These are phyloP conservation scores for Nephrotoma guestfalica DNA, from an alignment of 2,888 invertebrate species.

Conservation along the genomic window DNA sequence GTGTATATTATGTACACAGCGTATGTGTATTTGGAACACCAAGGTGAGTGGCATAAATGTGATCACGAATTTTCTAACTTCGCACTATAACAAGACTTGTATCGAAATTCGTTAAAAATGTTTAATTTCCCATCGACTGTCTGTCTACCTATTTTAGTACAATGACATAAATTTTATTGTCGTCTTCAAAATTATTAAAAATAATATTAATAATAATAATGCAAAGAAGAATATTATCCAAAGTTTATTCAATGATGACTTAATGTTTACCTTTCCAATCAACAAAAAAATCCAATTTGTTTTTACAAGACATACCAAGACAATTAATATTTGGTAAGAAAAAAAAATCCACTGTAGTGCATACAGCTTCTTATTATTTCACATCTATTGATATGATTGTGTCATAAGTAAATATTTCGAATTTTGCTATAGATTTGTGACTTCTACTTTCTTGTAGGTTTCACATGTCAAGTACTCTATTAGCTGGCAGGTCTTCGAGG, in stretches of 20 bases:
- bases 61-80: not conserved
- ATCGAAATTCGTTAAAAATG: not conserved
- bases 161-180: not conserved
- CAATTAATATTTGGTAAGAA: not conserved
- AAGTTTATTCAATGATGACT: not conserved
- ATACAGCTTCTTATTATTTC: not conserved
- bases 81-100: not conserved
- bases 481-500: not conserved
- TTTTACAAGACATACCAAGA: not conserved
- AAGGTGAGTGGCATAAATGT: not conserved
- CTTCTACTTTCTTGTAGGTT: not conserved
- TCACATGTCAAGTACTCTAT: not conserved
- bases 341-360: not conserved
- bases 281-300: not conserved
- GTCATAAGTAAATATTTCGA: not conserved
- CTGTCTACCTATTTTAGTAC: not conserved
- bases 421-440: not conserved
- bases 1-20: not conserved
- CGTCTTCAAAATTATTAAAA: not conserved
- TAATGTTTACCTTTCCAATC: not conserved
- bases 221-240: not conserved
- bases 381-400: not conserved
- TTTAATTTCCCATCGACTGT: not conserved
- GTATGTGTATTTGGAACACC: not conserved
- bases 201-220: not conserved